Conservation (phyloP, 2,888 invertebrate species). For the Bhutanitis thaidina region DNA sequence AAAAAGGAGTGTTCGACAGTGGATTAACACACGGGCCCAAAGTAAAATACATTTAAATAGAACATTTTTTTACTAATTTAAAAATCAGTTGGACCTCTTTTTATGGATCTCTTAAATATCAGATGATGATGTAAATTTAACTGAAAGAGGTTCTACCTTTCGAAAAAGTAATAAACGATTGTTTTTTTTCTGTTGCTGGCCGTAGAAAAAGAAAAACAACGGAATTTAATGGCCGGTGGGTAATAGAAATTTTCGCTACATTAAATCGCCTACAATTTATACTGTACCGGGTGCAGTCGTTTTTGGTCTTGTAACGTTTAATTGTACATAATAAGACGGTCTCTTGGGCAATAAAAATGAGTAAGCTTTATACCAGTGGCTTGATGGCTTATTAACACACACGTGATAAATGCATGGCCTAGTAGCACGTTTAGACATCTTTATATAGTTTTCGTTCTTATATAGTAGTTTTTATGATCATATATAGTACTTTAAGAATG, state of each 20-base stretch:
- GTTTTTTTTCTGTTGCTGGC: neutral
- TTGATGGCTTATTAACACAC: conserved; percentile 3
- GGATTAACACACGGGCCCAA: no score
- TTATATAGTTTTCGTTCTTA: neutral
- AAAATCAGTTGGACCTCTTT: no score
- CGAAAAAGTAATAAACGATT: neutral
- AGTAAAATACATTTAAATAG: no score
- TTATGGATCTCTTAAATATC: no score
- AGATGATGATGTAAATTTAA: no score
- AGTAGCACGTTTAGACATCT: conserved; percentile 32
- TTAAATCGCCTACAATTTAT: conserved; percentile 31
- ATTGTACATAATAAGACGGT: neutral
- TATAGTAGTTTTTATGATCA: neutral
- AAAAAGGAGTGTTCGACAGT: no score
- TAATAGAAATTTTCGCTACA: conserved; percentile 46
- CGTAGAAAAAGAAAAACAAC: conserved; percentile 13
- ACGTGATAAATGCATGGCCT: conserved; percentile 30
- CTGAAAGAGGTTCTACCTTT: neutral
- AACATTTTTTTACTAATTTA: no score
- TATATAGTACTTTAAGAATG: neutral
- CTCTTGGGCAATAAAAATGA: neutral
- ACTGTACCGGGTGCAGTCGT: conserved; percentile 16
- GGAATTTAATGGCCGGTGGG: conserved; percentile 39
- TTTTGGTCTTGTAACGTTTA: neutral
- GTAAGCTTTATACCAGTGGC: neutral